A percentile compares a stretch with the other conserved stretches of the same genome.
Evolutionary conservation across 2,888 invertebrate species (phyloP).

Genomic region (Formica aserva): DNA sequence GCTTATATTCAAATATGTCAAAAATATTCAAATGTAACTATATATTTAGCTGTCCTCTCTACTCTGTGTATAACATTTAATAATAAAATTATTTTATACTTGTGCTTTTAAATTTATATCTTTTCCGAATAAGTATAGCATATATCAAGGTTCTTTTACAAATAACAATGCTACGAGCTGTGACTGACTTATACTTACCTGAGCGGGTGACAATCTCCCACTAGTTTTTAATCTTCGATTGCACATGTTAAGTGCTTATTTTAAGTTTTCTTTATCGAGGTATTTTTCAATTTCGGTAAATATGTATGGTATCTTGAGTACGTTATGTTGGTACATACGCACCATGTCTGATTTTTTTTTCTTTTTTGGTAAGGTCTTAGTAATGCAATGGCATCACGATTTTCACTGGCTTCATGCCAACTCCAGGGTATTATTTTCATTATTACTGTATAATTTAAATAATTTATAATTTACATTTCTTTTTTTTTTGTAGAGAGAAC

Average conservation of each 20-base stretch:
- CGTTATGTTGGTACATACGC: slow-evolving; percentile 68
- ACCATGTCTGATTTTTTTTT: slow-evolving; percentile 52
- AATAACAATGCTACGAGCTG: slow-evolving; percentile 75
- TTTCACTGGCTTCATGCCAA: slow-evolving; percentile 76
- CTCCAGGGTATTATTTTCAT: slow-evolving; percentile 71
- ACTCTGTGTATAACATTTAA: background rate
- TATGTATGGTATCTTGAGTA: slow-evolving; percentile 63
- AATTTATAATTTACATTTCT: slow-evolving; percentile 83
- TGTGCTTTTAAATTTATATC: background rate
- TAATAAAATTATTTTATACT: slow-evolving; percentile 6
- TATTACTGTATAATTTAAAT: slow-evolving; percentile 82
- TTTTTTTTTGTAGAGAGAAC: slow-evolving; percentile 69
- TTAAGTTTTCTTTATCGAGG: slow-evolving; percentile 62
- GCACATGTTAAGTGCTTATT: slow-evolving; percentile 66
- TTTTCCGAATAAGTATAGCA: background rate
- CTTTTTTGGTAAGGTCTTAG: slow-evolving; percentile 69
- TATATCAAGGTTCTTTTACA: slow-evolving; percentile 23
- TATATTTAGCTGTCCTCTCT: slow-evolving; percentile 7
- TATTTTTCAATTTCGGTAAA: slow-evolving; percentile 69
- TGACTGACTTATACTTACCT: slow-evolving; percentile 83
- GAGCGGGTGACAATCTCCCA: slow-evolving; percentile 72
- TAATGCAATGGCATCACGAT: slow-evolving; percentile 68
- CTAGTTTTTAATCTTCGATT: slow-evolving; percentile 64
- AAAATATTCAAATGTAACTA: background rate
- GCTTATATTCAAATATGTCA: background rate